Base-by-base conservation (phyloP, 1,140 invertebrate genomes). In the Drosophila gunungcola region DNA sequence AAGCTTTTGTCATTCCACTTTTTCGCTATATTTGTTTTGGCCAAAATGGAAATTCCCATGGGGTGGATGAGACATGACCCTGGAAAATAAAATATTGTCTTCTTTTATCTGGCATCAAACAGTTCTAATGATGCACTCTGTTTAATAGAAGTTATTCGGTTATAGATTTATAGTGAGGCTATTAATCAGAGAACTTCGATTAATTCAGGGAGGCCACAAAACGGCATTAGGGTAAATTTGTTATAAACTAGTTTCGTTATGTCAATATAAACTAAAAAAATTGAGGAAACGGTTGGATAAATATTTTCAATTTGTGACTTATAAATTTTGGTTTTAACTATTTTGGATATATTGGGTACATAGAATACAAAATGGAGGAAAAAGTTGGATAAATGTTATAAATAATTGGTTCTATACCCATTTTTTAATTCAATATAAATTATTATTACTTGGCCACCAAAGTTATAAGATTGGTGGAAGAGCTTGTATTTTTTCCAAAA, bases 1-100 rank as follows among this genome's bases (percentile, higher is more conserved):
- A 82, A 88, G 61, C 69, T 81, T 84, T 75, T 74, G 42, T 45
- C 3, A 7, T 3, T n/a, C n/a, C 45, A 49, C 27, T 80, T 74
- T 69, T 62, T 78, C 45, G 49, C 57, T 56, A 32, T 41, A 45
- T 58, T 63, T 57, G 29, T 68, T 64, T 68, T 68, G 45, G n/a
- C 21, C 45, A 51, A 65, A 52, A 43, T 12, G 29, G 29, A 12
- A 34, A 4, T 11, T 34, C 16, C 21, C 3, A 3, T 10, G 16
- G 63, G 13, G 34, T 52, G 46, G 32, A 3, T 9, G 2, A 6
- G 5, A 7, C 27, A 11, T 45, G 21, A 29, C 62, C 39, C 25
- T 46, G 48, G 6, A 5, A 21, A 9, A 16, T n/a, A 13, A 67
- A 25, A 25, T 45, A 65, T 67, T 39, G 10, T 4, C 11, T 0